Conservation (phyloP, 2,888 invertebrate genomes). For the Xestobium rufovillosum region DNA sequence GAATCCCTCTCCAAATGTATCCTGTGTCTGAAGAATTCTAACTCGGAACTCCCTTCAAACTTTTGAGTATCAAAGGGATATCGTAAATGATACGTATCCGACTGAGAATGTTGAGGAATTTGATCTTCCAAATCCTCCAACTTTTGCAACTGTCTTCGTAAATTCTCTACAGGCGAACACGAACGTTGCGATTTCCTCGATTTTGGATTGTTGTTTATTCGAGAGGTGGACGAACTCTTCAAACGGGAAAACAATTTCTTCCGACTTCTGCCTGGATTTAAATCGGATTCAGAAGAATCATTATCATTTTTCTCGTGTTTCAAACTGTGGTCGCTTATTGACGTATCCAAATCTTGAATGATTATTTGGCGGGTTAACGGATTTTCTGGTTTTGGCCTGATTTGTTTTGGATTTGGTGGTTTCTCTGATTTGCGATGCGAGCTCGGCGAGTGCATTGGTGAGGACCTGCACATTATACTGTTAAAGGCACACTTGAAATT, state of each 20-base stretch:
- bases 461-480: too few relatives aligned
- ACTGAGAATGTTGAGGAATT: conserved; percentile 56
- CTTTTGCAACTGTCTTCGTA: conserved; percentile 72
- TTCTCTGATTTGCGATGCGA: conserved; percentile 30
- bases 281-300: conserved; percentile 50
- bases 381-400: conserved; percentile 39
- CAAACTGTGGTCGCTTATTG: conserved; percentile 44
- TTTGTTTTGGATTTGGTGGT: conserved; percentile 40
- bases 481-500: too few relatives aligned
- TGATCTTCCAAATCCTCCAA: conserved; percentile 77
- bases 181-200: conserved; percentile 50
- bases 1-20: conserved; percentile 75
- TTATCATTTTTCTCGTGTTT: conserved; percentile 39
- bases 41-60: conserved; percentile 53
- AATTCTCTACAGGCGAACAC: conserved; percentile 68
- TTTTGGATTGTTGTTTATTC: conserved; percentile 52
- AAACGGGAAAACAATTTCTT: conserved; percentile 62
- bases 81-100: conserved; percentile 70
- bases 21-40: conserved; percentile 77
- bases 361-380: conserved; percentile 36
- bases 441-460: conserved; percentile 34
- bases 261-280: conserved; percentile 49
- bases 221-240: conserved; percentile 62
- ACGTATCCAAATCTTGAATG: conserved; percentile 41
- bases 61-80: conserved; percentile 66